Evolutionary conservation across 1,140 invertebrate species (phyloP), one percentile per base, ranked within the genome.

Genomic region (Trissolcus basalis): DNA sequence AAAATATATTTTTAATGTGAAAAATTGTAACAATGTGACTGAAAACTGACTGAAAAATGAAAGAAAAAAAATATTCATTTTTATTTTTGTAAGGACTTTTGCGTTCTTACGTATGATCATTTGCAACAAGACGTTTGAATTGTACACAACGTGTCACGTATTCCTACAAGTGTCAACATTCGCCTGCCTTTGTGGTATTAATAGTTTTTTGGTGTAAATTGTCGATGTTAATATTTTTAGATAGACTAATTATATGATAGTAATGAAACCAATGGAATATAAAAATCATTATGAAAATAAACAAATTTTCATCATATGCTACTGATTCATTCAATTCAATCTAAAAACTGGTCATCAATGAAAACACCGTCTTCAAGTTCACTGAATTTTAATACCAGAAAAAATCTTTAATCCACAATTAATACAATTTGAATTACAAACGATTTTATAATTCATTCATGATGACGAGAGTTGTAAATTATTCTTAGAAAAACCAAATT

Each of bases 151-250:
- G 68, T 56, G 55, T 67, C 69, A 65, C 47, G 60, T 50, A 75
- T 74, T 78, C 64, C 53, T 61, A 78, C 68, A 75, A 59, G 64
- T 78, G 77, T 74, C 68, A 71, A 71, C 67, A 60, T 70, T 70
- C 70, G 39, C 60, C 58, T 72, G 60, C 67, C 55, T 63, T 71
- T 48, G 67, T 70, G 68, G 64, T 69, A 68, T 79, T 49, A 63
- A 63, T 72, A 71, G 63, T 63, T 68, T 73, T 68, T 78, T 67
- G 67, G 71, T 71, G 64, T 80, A 64, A 78, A 68, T 75, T 48
- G 72, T 75, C 16, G 64, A 64, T 53, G 73, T 78, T 71, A 68
- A 61, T 32, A 67, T 75, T 55, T 47, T 48, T 73, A 73, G 70
- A 63, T 78, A 70, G 67, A 78, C 32, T 77, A 71, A 73, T 61